Base-by-base conservation (phyloP, 2,888 invertebrate genomes). In the Caenorhabditis becei region DNA sequence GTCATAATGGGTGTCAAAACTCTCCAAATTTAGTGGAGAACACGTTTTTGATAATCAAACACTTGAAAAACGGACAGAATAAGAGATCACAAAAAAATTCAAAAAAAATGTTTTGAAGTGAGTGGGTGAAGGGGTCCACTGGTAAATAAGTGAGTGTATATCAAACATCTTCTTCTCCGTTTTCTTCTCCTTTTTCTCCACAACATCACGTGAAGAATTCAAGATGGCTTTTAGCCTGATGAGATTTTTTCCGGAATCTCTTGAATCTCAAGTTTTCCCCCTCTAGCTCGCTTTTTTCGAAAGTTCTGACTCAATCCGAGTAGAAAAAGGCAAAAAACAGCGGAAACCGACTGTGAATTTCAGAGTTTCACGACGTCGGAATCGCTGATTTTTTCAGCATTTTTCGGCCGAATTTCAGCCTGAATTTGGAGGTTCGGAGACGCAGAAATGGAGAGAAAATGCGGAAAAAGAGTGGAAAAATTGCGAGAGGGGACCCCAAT, bases 161-260 rank as follows among this genome's bases (percentile, higher is more conserved):
- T 41, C 41, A 41, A 41, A 41, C 41, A 41, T 41, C 41, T 41
- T 41, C 41, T 41, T n/a, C n/a, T n/a, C n/a, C n/a, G n/a, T n/a
- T n/a, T 14, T 41, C 14, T 14, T 7, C 41, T 41, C 41, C 41
- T 14, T 11, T 41, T 14, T 2, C n/a, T n/a, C n/a, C n/a, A n/a
- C n/a, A n/a, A n/a, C 11, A 41, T 41, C 41, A 41, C 41, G 41
- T 41, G 41, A 41, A 14, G 41, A 41, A 41, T 41, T 41, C 41
- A 41, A 41, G 41, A 41, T 41, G 44, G 71, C 71, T 72, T 63
- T 72, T 72, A 72, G 62, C 47, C 63, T 72, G 71, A 72, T 72
- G 71, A 72, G 63, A 63, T 71, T 70, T 51, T 32, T 10, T 4
- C 10, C 32, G 32, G 4, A 44, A 32, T 32, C 35, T 58, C 58